These are phyloP conservation scores for Parelbella ahira DNA, from an alignment of 2,888 invertebrate genomes.

Conservation along the genomic window DNA sequence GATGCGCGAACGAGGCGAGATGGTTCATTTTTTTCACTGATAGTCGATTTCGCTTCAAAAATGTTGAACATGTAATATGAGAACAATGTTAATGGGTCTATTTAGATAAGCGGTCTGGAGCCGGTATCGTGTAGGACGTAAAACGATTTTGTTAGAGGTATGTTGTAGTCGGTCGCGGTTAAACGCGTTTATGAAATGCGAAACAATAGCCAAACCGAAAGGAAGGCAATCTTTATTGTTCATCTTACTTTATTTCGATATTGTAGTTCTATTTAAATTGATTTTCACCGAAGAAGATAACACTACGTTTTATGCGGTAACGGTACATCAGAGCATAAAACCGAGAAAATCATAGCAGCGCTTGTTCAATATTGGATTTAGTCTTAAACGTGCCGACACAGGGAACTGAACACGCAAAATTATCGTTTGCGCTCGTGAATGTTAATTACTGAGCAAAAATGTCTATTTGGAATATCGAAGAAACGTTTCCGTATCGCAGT, in stretches of 20 bases:
- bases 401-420: constrained; percentile 47
- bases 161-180: constrained; percentile 43
- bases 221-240: constrained; percentile 63
- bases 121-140: constrained; percentile 31
- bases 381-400: constrained; percentile 38
- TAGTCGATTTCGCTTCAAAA: constrained; percentile 15
- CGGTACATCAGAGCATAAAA: constrained; percentile 50
- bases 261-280: constrained; percentile 59
- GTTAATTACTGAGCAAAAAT: constrained; percentile 45
- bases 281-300: constrained; percentile 62
- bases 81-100: constrained; percentile 35
- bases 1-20: no score
- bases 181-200: constrained; percentile 54
- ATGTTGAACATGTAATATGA: constrained; percentile 23
- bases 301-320: constrained; percentile 58
- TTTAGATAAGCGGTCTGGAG: constrained; percentile 29
- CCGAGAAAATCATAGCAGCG: constrained; percentile 52
- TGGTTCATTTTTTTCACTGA: constrained; percentile 13
- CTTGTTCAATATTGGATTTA: constrained; percentile 63
- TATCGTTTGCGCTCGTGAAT: constrained; percentile 40
- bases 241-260: constrained; percentile 53
- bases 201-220: constrained; percentile 60
- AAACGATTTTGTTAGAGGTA: constrained; percentile 33
- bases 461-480: constrained; percentile 40
- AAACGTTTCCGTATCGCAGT: constrained; percentile 47